These are phyloP conservation scores for Philereme transversata DNA, from an alignment of 2,888 invertebrate species.

Conservation along the genomic window DNA sequence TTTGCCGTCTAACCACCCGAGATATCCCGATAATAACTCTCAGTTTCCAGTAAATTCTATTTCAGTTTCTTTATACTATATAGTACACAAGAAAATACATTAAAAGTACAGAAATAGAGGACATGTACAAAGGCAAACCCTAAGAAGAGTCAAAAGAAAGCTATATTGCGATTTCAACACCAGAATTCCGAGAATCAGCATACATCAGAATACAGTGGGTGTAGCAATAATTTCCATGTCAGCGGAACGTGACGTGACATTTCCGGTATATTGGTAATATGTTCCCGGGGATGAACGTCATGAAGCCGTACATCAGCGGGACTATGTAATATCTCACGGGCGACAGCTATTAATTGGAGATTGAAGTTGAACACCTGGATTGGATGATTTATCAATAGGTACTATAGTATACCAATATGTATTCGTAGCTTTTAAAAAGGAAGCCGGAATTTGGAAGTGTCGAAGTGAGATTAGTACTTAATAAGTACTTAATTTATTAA, in stretches of 20 bases:
- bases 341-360: neutral
- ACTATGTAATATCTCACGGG: neutral
- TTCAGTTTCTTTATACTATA: too few species aligned
- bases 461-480: too few species aligned
- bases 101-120: too few species aligned
- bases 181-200: neutral
- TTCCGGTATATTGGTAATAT: conserved; percentile 11
- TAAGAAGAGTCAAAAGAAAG: too few species aligned
- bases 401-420: neutral
- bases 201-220: neutral
- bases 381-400: conserved; percentile 1
- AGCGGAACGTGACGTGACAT: conserved; percentile 9
- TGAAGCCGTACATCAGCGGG: conserved; percentile 2
- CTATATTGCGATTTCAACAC: too few species aligned
- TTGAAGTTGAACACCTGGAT: neutral
- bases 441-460: neutral
- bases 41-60: too few species aligned
- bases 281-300: neutral
- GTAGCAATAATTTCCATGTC: conserved; percentile 18
- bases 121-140: too few species aligned
- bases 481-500: too few species aligned
- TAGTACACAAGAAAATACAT: too few species aligned
- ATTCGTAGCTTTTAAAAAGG: neutral
- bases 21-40: too few species aligned
- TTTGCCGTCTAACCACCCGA: too few species aligned